Conservation (phyloP, 2,888 invertebrate genomes). For the Volucella zonaria region DNA sequence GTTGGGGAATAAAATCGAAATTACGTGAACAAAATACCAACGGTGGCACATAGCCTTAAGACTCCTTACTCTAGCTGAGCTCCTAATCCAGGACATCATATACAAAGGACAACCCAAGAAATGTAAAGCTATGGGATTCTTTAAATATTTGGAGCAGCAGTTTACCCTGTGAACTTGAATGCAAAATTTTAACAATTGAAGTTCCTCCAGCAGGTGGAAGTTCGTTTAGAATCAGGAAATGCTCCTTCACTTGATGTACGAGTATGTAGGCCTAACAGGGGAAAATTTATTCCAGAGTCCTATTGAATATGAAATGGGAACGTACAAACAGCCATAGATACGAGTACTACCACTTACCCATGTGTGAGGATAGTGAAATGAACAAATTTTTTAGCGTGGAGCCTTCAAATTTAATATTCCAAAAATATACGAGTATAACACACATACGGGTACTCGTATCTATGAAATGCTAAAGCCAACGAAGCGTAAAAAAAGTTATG, state of each 20-base stretch:
- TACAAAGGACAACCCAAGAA: background rate
- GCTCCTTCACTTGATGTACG: constrained; percentile 8
- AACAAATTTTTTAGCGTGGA: no score
- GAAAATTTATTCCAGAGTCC: constrained; percentile 13
- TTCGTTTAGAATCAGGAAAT: constrained; percentile 8
- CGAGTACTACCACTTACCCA: no score
- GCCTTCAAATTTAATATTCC: no score
- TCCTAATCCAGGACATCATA: background rate
- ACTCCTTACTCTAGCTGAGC: background rate
- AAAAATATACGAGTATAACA: no score
- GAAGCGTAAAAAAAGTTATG: no score
- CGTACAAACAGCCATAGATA: background rate
- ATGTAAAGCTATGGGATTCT: constrained; percentile 2
- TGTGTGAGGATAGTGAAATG: no score
- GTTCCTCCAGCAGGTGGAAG: constrained; percentile 19
- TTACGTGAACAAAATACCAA: constrained; percentile 34
- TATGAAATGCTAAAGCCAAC: no score
- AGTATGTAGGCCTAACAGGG: constrained; percentile 12
- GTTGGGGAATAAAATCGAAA: constrained; percentile 34
- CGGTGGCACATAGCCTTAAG: background rate
- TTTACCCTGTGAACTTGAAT: background rate
- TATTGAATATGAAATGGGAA: constrained; percentile 4
- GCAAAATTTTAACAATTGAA: constrained; percentile 9
- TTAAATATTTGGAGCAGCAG: constrained; percentile 31
- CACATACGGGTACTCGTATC: no score